A percentile compares a stretch with the other conserved stretches of the same genome.
phyloP scores from a whole-genome alignment of 2,888 invertebrate species.

The Coleophora deauratella region DNA sequence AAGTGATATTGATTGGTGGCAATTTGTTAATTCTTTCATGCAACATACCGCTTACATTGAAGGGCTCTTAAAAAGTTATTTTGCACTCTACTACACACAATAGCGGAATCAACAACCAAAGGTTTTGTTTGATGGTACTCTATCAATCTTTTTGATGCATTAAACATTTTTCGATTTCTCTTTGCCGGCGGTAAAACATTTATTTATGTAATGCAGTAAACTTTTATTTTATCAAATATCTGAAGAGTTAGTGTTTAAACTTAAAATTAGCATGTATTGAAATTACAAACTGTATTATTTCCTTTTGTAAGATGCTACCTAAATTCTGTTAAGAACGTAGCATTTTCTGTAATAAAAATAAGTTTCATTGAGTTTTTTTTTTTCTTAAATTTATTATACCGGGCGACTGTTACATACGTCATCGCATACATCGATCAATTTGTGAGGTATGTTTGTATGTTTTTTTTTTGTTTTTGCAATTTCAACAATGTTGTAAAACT shows the following conservation, averaged over 20 bases:
- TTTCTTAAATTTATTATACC: too few species aligned
- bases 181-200: not conserved
- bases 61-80: constrained; percentile 38
- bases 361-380: not conserved
- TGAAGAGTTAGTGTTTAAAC: too few species aligned
- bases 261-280: too few species aligned
- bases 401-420: too few species aligned
- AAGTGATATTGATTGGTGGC: constrained; percentile 57
- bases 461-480: too few species aligned
- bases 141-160: constrained; percentile 30
- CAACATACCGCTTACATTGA: constrained; percentile 43
- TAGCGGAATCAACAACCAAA: constrained; percentile 33
- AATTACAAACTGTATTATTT: too few species aligned
- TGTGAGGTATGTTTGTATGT: too few species aligned
- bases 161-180: not conserved
- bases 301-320: too few species aligned
- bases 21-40: constrained; percentile 64
- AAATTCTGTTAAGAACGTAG: too few species aligned
- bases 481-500: not conserved
- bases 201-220: too few species aligned
- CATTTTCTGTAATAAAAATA: too few species aligned
- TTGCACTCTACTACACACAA: constrained; percentile 40
- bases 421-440: not conserved
- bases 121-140: constrained; percentile 27
- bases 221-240: too few species aligned